phyloP scores from a whole-genome alignment of 2,888 invertebrate genomes.

The Clusia tigrina region DNA sequence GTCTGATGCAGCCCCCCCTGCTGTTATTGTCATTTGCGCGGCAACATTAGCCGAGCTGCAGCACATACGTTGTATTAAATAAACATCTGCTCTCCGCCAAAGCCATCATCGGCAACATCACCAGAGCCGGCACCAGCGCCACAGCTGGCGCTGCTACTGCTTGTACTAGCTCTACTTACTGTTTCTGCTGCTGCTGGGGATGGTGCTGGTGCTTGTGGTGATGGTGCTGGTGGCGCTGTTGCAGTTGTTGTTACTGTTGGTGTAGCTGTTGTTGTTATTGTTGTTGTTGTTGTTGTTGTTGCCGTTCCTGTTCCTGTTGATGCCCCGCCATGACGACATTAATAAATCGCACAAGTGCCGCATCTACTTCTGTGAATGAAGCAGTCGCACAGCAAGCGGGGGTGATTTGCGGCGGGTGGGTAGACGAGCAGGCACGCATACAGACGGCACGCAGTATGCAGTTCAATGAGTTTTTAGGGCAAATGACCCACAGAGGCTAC shows the following conservation, averaged over 20 bases:
- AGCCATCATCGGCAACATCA: too few relatives aligned
- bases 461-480: conserved; percentile 20
- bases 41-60: background rate
- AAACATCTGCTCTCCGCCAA: conserved; percentile 1
- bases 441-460: conserved; percentile 5
- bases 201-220: background rate
- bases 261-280: background rate
- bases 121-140: background rate
- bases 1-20: background rate
- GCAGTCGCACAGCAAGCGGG: too few relatives aligned
- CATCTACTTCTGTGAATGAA: background rate
- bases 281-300: background rate
- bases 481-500: conserved; percentile 9
- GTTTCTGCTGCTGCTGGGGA: background rate
- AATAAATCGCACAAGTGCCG: conserved; percentile 46
- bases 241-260: background rate
- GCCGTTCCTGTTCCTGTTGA: conserved; percentile 7
- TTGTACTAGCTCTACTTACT: too few relatives aligned
- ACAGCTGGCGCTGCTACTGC: background rate
- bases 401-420: background rate
- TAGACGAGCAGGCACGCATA: background rate
- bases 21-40: background rate
- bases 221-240: too few relatives aligned
- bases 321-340: conserved; percentile 48
- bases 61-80: background rate